A percentile compares a stretch with the other conserved stretches of the same genome.
These are phyloP conservation scores for Bombus sibiricus DNA, from an alignment of 1,140 invertebrate genomes.

Conservation along the genomic window DNA sequence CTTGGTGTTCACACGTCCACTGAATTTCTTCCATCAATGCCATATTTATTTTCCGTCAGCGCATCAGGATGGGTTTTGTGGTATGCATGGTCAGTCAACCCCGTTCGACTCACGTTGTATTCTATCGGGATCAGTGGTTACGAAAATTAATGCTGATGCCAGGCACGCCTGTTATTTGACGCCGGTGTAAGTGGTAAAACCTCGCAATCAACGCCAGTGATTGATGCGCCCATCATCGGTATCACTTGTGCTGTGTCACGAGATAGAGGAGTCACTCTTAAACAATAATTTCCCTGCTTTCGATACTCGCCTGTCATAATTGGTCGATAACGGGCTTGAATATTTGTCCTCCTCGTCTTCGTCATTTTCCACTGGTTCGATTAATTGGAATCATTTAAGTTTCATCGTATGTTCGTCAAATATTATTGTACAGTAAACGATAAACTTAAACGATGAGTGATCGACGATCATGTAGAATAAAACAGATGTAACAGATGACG, in stretches of 20 bases:
- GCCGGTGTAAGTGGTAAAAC: slow-evolving; percentile 57
- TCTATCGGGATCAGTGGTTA: slow-evolving; percentile 49
- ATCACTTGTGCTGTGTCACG: slow-evolving; percentile 10
- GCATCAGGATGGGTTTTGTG: slow-evolving; percentile 13
- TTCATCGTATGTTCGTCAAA: background rate
- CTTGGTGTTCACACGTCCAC: background rate
- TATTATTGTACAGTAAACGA: background rate
- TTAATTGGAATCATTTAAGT: background rate
- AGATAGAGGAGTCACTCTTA: slow-evolving; percentile 21
- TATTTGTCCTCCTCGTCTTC: background rate
- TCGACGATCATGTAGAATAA: too few species aligned
- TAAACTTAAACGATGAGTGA: background rate
- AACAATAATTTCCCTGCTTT: slow-evolving; percentile 28
- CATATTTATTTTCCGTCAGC: slow-evolving; percentile 36
- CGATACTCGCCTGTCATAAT: slow-evolving; percentile 15
- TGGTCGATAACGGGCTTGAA: slow-evolving; percentile 11
- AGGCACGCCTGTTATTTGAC: slow-evolving; percentile 46
- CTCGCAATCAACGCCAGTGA: slow-evolving; percentile 56
- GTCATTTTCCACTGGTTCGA: background rate
- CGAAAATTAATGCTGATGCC: slow-evolving; percentile 59
- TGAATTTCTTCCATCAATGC: slow-evolving; percentile 14
- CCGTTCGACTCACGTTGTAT: slow-evolving; percentile 11
- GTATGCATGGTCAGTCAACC: background rate
- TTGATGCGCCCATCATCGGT: slow-evolving; percentile 47
- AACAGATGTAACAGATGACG: too few species aligned